A percentile compares a stretch with the other conserved stretches of the same genome.
These are phyloP conservation scores for Fragum sueziense DNA, from an alignment of 2,888 invertebrate genomes.

Conservation along the genomic window DNA sequence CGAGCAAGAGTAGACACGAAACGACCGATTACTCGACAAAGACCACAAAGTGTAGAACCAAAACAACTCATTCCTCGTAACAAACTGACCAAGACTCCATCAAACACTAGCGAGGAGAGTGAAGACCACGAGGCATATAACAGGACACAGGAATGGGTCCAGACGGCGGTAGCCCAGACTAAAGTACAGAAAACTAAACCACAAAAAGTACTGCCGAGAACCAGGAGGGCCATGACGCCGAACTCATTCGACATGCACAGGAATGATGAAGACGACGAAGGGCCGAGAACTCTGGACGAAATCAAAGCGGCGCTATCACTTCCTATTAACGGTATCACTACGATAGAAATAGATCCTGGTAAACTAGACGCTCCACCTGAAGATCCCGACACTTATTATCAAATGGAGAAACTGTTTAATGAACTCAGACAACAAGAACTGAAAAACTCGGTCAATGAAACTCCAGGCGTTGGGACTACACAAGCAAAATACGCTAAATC, in stretches of 20 bases:
- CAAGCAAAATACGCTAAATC: constrained; percentile 40
- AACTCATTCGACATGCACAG: constrained; percentile 64
- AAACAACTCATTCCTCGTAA: constrained; percentile 48
- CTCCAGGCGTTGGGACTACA: constrained; percentile 63
- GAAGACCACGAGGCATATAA: constrained; percentile 63
- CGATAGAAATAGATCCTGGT: constrained; percentile 64
- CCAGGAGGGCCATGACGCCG: constrained; percentile 68
- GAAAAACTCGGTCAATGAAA: constrained; percentile 71
- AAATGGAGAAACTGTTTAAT: constrained; percentile 79
- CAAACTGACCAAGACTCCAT: constrained; percentile 40
- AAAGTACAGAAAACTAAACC: constrained; percentile 59
- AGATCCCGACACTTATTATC: constrained; percentile 76
- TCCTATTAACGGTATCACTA: constrained; percentile 66
- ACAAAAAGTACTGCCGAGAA: constrained; percentile 39
- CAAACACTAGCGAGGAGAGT: constrained; percentile 49
- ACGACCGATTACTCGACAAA: constrained; percentile 45
- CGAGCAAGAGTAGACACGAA: constrained; percentile 39
- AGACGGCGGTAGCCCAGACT: constrained; percentile 69
- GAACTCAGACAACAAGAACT: constrained; percentile 75
- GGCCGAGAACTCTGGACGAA: constrained; percentile 71
- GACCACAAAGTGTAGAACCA: constrained; percentile 64
- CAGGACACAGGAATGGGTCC: constrained; percentile 75
- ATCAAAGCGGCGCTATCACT: constrained; percentile 70
- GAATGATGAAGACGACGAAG: constrained; percentile 64
- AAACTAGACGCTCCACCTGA: constrained; percentile 75